Evolutionary conservation across 64 coral and sea anemone species (phyloP), one percentile per base, ranked within the genome.

Genomic region (Anthopleura sola): DNA sequence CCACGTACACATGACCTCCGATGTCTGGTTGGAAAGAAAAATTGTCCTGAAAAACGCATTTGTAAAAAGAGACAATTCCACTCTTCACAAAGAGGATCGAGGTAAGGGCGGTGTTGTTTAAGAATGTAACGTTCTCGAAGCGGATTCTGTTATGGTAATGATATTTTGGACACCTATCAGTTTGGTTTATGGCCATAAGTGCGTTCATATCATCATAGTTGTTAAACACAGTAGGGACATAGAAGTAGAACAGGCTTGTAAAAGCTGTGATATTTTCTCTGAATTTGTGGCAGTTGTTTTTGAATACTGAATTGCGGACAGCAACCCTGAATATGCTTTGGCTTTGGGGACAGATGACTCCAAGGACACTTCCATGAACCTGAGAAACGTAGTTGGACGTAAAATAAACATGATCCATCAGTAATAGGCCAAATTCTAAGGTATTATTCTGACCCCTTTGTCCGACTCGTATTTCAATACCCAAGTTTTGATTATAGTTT

Each of bases 1-100:
- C 50, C 13, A 86, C 68, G 50, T 90, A 86, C 21, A 94, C 48
- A 40, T 83, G 84, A 8, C 37, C 78, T 14, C 84, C 88, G 39
- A 60, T 78, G 13, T 32, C 23, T 2, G 68, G n/a, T 0, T 83
- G 48, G 16, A 19, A 37, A 10, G 88, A 75, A 12, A 90, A 64
- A 50, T 94, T 94, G 69, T 94, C 34, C 68, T 90, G 36, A 55
- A 94, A 94, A 9, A 37, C 66, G 36, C 84, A 94, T 15, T 84
- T 90, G 8, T 36, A 20, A 37, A 94, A 87, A 0, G 62, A 80
- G 3, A 85, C 58, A 19, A 75, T 86, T 47, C 76, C 88, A 33
- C 88, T 87, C 20, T 38, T 81, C 28, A 91, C 6, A 39, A 60
- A 91, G 0, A 91, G 75, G 8, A n/a, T 83, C 47, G 82, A 83